Evolutionary conservation across 2,888 invertebrate species (phyloP).

Genomic region (Eristalis intricaria): DNA sequence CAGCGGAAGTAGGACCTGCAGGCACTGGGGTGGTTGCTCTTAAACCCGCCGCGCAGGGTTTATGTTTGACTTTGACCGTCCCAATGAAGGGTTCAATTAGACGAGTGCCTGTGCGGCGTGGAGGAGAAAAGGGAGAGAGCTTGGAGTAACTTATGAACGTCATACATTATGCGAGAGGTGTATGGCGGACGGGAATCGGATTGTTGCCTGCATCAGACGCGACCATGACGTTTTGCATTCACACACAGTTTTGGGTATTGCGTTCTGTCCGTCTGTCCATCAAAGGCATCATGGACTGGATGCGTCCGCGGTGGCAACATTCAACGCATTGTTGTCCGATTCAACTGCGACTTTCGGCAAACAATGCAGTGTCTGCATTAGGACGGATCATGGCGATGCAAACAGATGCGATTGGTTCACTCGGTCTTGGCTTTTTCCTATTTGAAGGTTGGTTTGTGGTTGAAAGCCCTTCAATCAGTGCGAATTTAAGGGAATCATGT

Average conservation of each 20-base stretch:
- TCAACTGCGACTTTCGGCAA: background rate
- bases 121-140: too few species aligned
- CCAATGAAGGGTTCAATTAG: background rate
- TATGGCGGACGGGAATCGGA: background rate
- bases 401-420: background rate
- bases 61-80: background rate
- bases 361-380: background rate
- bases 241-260: background rate
- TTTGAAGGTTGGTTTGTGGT: too few species aligned
- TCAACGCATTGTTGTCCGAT: background rate
- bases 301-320: background rate
- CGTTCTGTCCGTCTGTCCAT: background rate
- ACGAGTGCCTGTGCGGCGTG: background rate
- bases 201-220: background rate
- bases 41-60: background rate
- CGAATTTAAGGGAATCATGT: too few species aligned
- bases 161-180: background rate
- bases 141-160: background rate
- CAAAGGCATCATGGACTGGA: background rate
- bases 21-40: background rate
- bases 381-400: background rate
- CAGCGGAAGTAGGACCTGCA: background rate
- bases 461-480: too few species aligned
- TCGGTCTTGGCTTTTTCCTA: background rate
- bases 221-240: background rate